These are phyloP conservation scores for Drosophila ananassae DNA, from an alignment of 1,140 invertebrate species.

Conservation along the genomic window DNA sequence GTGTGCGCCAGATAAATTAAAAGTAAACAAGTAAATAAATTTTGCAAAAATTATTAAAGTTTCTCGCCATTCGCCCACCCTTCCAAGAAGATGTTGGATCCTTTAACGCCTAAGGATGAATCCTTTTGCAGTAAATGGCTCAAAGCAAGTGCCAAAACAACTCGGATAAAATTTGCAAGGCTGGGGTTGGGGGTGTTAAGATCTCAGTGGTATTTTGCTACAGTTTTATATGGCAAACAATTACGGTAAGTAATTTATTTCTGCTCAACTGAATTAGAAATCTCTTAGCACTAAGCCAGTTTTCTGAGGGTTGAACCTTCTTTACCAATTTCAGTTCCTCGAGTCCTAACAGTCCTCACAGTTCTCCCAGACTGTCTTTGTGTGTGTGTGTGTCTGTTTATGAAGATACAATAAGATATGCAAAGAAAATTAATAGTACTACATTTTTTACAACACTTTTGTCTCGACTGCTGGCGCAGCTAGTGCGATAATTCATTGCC, in stretches of 20 bases:
- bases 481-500: conserved; percentile 81
- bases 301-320: conserved; percentile 25
- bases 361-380: background rate
- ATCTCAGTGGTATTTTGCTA: conserved; percentile 62
- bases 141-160: conserved; percentile 16
- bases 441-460: conserved; percentile 82
- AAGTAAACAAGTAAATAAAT: conserved; percentile 72
- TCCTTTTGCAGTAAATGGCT: conserved; percentile 45
- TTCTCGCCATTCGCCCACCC: background rate
- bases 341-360: background rate
- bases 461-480: conserved; percentile 71
- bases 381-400: conserved; percentile 66
- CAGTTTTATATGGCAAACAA: conserved; percentile 81
- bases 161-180: background rate
- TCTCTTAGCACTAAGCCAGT: conserved; percentile 81
- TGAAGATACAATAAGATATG: conserved; percentile 82
- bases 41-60: conserved; percentile 50
- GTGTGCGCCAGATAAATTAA: conserved; percentile 77
- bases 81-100: conserved; percentile 2
- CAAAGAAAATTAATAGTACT: conserved; percentile 80
- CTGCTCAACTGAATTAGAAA: conserved; percentile 82
- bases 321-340: background rate
- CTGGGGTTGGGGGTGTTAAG: background rate
- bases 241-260: conserved; percentile 83
- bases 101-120: conserved; percentile 21